phyloP scores from a whole-genome alignment of 2,888 invertebrate species.

The Sipha maydis region DNA sequence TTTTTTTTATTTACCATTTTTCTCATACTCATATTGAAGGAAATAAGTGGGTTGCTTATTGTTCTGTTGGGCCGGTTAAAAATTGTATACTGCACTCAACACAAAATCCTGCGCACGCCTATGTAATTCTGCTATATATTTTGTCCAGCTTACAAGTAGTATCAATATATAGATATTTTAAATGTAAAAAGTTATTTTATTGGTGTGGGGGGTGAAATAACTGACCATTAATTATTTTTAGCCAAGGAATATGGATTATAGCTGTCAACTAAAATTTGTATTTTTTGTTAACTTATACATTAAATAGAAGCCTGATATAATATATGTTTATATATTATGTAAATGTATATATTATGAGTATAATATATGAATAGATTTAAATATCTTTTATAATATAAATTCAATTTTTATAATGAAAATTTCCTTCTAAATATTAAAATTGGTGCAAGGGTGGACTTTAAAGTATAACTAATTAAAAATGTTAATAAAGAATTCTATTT shows the following conservation, averaged over 20 bases:
- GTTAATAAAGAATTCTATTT: background rate
- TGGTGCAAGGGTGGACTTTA: slow-evolving; percentile 26
- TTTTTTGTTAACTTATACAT: background rate
- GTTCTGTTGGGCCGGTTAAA: too few species aligned
- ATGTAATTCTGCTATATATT: slow-evolving; percentile 28
- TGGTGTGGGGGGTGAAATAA: slow-evolving; percentile 52
- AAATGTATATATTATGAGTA: background rate
- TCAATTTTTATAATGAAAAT: background rate
- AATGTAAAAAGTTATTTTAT: slow-evolving; percentile 12
- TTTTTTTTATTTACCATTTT: too few species aligned
- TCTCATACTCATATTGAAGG: too few species aligned
- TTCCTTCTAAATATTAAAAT: slow-evolving; percentile 7
- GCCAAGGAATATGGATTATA: background rate
- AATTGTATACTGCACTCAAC: too few species aligned
- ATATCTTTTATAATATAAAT: background rate
- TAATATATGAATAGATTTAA: background rate
- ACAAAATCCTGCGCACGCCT: too few species aligned
- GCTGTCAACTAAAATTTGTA: slow-evolving; percentile 4
- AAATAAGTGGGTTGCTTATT: too few species aligned
- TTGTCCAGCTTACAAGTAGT: slow-evolving; percentile 54
- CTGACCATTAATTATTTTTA: slow-evolving; percentile 29
- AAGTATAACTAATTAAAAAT: slow-evolving; percentile 27
- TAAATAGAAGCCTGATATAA: background rate
- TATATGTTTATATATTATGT: background rate
- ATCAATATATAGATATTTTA: slow-evolving; percentile 33